A percentile compares a stretch with the other conserved stretches of the same genome.
Conservation (phyloP, 2,888 invertebrate species). For the Epiperipatus broadwayi region DNA sequence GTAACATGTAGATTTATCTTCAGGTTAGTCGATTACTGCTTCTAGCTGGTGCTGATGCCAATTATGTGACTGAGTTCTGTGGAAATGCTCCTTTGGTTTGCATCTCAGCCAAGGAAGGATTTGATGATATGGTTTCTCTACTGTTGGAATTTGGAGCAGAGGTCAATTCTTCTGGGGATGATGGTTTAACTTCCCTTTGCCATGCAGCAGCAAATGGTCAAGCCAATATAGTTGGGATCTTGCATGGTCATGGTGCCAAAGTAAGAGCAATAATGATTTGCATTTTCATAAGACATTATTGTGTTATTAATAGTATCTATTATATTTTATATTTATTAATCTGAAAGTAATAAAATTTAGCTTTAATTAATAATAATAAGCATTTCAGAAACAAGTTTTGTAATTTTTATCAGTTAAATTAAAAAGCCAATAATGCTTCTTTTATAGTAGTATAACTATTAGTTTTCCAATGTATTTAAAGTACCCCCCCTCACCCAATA, state of each 20-base stretch:
- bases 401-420: slow-evolving; percentile 1
- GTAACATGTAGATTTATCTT: slow-evolving; percentile 15
- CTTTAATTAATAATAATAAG: too few species aligned
- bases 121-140: slow-evolving; percentile 68
- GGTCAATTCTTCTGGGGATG: slow-evolving; percentile 61
- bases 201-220: slow-evolving; percentile 72
- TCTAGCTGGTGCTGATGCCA: slow-evolving; percentile 68
- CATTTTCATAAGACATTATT: slow-evolving; percentile 1
- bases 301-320: not conserved
- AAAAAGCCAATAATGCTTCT: too few species aligned
- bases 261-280: slow-evolving; percentile 19
- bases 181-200: slow-evolving; percentile 68
- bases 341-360: too few species aligned
- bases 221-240: slow-evolving; percentile 49
- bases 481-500: too few species aligned
- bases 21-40: slow-evolving; percentile 67
- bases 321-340: too few species aligned
- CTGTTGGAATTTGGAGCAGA: slow-evolving; percentile 80
- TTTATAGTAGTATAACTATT: too few species aligned
- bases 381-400: not conserved
- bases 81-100: slow-evolving; percentile 49
- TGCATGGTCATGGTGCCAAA: slow-evolving; percentile 30
- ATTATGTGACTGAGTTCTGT: slow-evolving; percentile 50
- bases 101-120: slow-evolving; percentile 77
- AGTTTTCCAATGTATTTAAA: too few species aligned